Evolutionary conservation across 1,140 invertebrate genomes (phyloP).

Genomic region (Pseudoatta argentina): DNA sequence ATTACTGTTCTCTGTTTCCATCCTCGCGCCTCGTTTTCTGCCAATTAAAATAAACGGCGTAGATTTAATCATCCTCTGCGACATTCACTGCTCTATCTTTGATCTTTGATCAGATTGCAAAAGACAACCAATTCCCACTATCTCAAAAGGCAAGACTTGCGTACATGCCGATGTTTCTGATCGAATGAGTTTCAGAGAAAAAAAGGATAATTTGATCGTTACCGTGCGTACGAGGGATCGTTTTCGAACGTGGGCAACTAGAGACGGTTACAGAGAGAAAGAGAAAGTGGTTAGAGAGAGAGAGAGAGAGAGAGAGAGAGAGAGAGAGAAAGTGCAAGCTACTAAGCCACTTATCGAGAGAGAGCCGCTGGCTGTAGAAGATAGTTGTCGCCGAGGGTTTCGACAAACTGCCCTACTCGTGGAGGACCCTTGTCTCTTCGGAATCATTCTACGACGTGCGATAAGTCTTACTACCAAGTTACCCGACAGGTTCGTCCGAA

Average conservation of each 20-base stretch:
- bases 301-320: neutral
- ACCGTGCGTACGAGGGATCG: slow-evolving; percentile 16
- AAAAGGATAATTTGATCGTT: slow-evolving; percentile 44
- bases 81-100: neutral
- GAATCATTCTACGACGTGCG: slow-evolving; percentile 60
- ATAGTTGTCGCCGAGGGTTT: slow-evolving; percentile 68
- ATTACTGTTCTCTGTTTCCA: slow-evolving; percentile 39
- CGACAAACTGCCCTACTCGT: slow-evolving; percentile 68
- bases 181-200: slow-evolving; percentile 34
- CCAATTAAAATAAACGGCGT: slow-evolving; percentile 14
- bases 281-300: neutral
- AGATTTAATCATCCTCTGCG: neutral
- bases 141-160: neutral
- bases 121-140: neutral
- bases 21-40: neutral
- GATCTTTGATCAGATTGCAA: neutral
- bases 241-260: slow-evolving; percentile 39
- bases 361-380: slow-evolving; percentile 37
- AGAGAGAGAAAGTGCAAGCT: neutral
- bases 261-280: neutral
- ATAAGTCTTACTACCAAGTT: slow-evolving; percentile 67
- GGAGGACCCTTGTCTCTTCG: slow-evolving; percentile 61
- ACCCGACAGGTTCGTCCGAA: slow-evolving; percentile 58
- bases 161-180: slow-evolving; percentile 38
- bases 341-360: slow-evolving; percentile 40